Evolutionary conservation across 2,113 vertebrate genomes (phyloP).

Genomic region (Peromyscus maniculatus): DNA sequence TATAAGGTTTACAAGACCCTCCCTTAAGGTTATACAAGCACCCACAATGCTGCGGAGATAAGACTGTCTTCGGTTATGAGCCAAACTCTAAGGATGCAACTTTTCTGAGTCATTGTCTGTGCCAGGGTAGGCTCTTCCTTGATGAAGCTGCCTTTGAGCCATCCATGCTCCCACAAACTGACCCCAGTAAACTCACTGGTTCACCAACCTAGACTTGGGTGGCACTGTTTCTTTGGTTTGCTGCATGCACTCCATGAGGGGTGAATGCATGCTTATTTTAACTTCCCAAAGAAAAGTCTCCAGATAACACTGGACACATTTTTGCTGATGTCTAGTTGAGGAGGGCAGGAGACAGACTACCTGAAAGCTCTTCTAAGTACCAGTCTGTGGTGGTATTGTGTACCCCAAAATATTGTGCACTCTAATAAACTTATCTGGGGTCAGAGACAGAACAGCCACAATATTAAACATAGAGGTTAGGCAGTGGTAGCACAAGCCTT

Average conservation of each 20-base stretch:
- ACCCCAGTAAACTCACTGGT: neutral
- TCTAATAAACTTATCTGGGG: no score
- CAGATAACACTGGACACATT: rapidly evolving
- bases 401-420: no score
- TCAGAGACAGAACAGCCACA: no score
- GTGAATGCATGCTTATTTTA: neutral
- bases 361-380: neutral
- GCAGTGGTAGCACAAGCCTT: no score
- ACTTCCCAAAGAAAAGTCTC: neutral
- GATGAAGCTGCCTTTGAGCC: neutral
- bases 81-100: neutral
- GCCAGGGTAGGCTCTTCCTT: neutral
- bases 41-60: neutral
- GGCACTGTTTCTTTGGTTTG: neutral
- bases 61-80: no score
- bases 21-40: neutral
- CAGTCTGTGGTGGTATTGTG: no score
- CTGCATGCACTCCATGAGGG: no score
- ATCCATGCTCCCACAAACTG: neutral
- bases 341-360: no score
- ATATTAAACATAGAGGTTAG: no score
- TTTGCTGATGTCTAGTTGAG: neutral
- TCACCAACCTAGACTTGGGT: neutral
- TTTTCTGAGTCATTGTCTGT: no score
- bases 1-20: no score